phyloP scores from a whole-genome alignment of 2,797 vertebrate species.

The Leptodactylus fallax region DNA sequence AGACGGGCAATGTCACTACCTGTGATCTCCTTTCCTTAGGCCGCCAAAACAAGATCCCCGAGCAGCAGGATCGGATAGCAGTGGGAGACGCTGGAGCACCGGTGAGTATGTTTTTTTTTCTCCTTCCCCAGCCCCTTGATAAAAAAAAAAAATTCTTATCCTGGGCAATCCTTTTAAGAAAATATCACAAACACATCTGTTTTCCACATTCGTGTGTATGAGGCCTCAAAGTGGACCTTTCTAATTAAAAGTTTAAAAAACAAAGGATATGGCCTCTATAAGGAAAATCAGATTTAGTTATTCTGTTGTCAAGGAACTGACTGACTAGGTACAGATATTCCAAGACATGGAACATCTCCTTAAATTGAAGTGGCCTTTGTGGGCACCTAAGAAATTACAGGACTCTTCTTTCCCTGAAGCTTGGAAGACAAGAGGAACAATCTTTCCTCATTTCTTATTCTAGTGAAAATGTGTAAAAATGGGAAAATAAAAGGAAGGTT shows the following conservation, averaged over 20 bases:
- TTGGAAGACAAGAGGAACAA: constrained; percentile 46
- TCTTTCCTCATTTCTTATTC: constrained; percentile 70
- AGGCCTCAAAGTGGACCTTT: background rate
- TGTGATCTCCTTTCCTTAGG: too few species aligned
- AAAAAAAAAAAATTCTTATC: too few species aligned
- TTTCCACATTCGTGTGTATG: too few species aligned
- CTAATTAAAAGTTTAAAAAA: background rate
- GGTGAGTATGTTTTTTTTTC: too few species aligned
- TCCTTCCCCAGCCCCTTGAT: too few species aligned
- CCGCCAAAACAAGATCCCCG: too few species aligned
- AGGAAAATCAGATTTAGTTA: background rate
- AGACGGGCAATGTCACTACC: too few species aligned
- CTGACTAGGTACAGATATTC: background rate
- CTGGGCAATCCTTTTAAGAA: too few species aligned
- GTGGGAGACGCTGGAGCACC: too few species aligned
- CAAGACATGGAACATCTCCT: background rate
- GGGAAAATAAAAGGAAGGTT: constrained; percentile 69
- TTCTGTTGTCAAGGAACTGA: background rate
- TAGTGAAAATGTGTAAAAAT: constrained; percentile 73
- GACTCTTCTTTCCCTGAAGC: constrained; percentile 20
- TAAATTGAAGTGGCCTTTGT: background rate
- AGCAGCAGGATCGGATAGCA: too few species aligned
- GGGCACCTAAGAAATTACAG: constrained; percentile 1
- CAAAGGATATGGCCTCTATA: background rate
- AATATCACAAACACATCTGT: too few species aligned